Base-by-base conservation (phyloP, 2,113 vertebrate species). In the Caloenas nicobarica region DNA sequence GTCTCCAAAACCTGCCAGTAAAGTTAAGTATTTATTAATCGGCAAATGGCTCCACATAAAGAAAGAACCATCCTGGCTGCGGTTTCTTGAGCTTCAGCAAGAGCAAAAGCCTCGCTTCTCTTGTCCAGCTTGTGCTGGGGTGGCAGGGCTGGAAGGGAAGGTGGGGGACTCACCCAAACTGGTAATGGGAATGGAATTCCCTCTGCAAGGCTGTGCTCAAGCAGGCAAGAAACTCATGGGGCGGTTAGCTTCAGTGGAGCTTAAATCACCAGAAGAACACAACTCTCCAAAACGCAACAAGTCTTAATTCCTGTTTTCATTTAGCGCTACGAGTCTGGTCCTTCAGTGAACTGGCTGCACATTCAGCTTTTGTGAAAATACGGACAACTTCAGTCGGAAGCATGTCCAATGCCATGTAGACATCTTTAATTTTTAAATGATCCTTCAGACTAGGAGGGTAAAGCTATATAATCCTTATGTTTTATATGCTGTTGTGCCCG, bases 401-500 rank as follows among this genome's bases (percentile, higher is more conserved):
- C 4, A 3, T 81, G 53, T 91, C 50, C 82, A 65, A 80, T 51
- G 79, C 66, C 18, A 8, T 50, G 44, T 57, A 82, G 71, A 73
- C 0, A 0, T 83, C 57, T 94, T 94, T 46, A 80, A 73, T 83
- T 94, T 91, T 89, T 34, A 70, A 93, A 51, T 71, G 65, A 83
- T 71, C 62, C 68, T 90, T 89, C 85, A 93, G 82, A 81, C 34
- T 80, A 64, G 42, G 36, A 94, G 76, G 76, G 34, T 65, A 91
- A 94, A 91, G 18, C 88, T 94, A 68, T 91, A 38, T 78, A 82
- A 94, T 93, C 85, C 51, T 25, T 86, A 88, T 91, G 85, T 81
- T 89, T 95, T 86, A 71, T 88, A 33, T 51, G 24, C 85, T 90
- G 70, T 91, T 93, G 85, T 93, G 93, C 68, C 89, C 94, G 79